Evolutionary conservation across 2,888 invertebrate genomes (phyloP).

Genomic region (Ligdia adustata): DNA sequence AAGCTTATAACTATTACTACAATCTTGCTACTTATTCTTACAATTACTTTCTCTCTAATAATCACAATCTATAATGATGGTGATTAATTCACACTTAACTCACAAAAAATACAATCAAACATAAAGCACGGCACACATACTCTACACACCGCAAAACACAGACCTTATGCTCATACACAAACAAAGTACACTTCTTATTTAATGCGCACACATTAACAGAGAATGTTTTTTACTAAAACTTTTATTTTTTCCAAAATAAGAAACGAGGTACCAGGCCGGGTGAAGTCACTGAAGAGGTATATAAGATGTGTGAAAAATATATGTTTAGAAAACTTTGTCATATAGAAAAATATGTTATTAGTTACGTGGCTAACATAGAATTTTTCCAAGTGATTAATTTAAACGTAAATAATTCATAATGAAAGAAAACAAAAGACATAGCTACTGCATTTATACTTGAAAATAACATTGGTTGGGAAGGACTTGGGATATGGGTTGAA

Average conservation of each 20-base stretch:
- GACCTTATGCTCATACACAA: slow-evolving; percentile 35
- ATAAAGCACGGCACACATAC: slow-evolving; percentile 13
- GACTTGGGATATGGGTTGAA: slow-evolving; percentile 21
- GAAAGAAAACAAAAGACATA: slow-evolving; percentile 17
- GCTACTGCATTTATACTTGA: not conserved
- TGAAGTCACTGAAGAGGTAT: slow-evolving; percentile 90
- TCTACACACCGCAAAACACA: slow-evolving; percentile 30
- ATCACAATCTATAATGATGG: slow-evolving; percentile 2
- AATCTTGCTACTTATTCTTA: slow-evolving; percentile 7
- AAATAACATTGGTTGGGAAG: slow-evolving; percentile 4
- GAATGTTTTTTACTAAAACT: slow-evolving; percentile 78
- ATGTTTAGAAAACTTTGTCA: slow-evolving; percentile 77
- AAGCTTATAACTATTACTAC: slow-evolving; percentile 6
- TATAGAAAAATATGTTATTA: slow-evolving; percentile 61
- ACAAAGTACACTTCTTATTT: slow-evolving; percentile 49
- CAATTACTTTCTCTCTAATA: not conserved
- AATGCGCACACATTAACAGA: slow-evolving; percentile 71
- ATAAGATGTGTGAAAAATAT: slow-evolving; percentile 73
- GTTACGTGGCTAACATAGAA: slow-evolving; percentile 81
- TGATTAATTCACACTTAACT: slow-evolving; percentile 17
- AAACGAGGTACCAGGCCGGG: slow-evolving; percentile 91
- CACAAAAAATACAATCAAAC: slow-evolving; percentile 32
- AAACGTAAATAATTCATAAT: slow-evolving; percentile 43
- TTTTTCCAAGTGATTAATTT: slow-evolving; percentile 72
- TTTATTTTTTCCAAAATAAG: slow-evolving; percentile 84